Conservation (phyloP, 2,113 vertebrate genomes). For the Thalassarche chlororhynchos region DNA sequence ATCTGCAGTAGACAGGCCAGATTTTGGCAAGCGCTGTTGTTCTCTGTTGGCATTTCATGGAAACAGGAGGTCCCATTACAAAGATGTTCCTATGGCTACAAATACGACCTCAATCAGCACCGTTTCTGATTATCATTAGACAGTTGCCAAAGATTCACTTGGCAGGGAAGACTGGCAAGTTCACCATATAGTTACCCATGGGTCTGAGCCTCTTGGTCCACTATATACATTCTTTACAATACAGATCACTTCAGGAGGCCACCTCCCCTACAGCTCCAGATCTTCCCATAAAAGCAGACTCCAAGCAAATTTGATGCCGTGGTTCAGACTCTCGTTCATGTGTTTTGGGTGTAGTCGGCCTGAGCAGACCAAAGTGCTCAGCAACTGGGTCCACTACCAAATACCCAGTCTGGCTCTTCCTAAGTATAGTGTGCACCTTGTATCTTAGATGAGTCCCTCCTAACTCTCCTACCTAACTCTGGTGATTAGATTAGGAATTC, state of each 20-base stretch:
- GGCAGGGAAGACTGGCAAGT: background rate
- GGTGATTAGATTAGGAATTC: background rate
- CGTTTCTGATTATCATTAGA: background rate
- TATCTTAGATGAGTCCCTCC: background rate
- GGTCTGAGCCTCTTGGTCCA: background rate
- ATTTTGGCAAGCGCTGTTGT: accelerated
- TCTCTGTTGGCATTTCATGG: background rate
- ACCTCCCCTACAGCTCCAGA: background rate
- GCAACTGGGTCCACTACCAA: background rate
- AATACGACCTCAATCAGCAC: background rate
- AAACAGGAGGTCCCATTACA: background rate
- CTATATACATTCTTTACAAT: background rate
- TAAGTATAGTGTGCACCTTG: accelerated
- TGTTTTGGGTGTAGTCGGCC: background rate
- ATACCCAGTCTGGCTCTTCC: background rate
- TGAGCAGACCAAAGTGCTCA: background rate
- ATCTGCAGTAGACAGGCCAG: background rate
- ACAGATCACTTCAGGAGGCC: background rate
- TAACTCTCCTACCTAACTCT: background rate
- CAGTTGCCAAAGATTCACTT: background rate
- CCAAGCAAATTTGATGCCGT: accelerated
- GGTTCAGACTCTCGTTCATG: background rate
- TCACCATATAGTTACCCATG: background rate
- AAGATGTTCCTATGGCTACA: background rate
- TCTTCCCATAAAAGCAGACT: background rate